Evolutionary conservation across 1,140 invertebrate species (phyloP).

Genomic region (Ditylenchus dipsaci): DNA sequence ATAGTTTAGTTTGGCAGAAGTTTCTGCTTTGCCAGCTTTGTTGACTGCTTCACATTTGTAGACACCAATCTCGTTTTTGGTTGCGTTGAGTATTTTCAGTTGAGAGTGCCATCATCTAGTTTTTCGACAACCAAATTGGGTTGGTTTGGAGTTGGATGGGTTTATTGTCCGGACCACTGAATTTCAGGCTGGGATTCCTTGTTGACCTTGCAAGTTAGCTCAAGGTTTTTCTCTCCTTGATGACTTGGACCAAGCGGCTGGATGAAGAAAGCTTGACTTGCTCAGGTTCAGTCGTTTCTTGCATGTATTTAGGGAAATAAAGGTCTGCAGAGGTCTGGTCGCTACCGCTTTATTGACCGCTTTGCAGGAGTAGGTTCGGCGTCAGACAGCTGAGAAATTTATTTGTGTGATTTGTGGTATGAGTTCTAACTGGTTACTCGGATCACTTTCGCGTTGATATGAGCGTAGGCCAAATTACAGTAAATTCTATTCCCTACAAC

Average conservation of each 20-base stretch:
- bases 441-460: too few relatives aligned
- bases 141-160: conserved; percentile 32
- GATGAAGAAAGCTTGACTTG: conserved; percentile 42
- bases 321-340: conserved; percentile 42
- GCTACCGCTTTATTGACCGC: conserved; percentile 45
- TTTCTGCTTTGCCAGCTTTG: conserved; percentile 26
- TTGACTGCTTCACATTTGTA: conserved; percentile 45
- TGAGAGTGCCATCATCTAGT: conserved; percentile 43
- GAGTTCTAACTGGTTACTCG: too few relatives aligned
- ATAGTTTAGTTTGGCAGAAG: conserved; percentile 38
- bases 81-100: conserved; percentile 38
- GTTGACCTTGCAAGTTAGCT: conserved; percentile 47
- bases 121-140: conserved; percentile 41
- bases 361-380: conserved; percentile 64
- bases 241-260: conserved; percentile 42
- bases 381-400: conserved; percentile 60
- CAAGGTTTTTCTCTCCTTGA: conserved; percentile 46
- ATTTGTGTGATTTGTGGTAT: too few relatives aligned
- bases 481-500: too few relatives aligned
- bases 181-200: conserved; percentile 52
- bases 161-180: conserved; percentile 48
- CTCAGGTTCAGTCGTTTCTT: conserved; percentile 21
- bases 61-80: conserved; percentile 32
- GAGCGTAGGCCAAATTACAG: too few relatives aligned
- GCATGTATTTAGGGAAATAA: conserved; percentile 49